A percentile compares a stretch with the other conserved stretches of the same genome.
These are phyloP conservation scores for Amiota communis DNA, from an alignment of 2,888 invertebrate species.

Conservation along the genomic window DNA sequence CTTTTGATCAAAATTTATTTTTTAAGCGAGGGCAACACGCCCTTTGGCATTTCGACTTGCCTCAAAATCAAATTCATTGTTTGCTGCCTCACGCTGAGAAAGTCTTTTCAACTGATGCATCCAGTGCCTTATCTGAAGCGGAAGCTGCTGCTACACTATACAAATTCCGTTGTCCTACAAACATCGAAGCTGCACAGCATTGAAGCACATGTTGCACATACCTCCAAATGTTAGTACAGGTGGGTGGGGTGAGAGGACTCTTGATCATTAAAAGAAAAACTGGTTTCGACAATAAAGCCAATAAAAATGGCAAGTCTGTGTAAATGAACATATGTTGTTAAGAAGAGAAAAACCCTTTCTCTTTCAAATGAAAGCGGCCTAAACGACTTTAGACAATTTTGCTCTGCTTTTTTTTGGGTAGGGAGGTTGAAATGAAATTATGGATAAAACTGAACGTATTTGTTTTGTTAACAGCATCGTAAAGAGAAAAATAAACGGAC, in stretches of 20 bases:
- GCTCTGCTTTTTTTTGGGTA: no score
- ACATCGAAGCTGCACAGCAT: background rate
- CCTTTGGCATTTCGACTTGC: conserved; percentile 17
- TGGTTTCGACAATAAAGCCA: conserved; percentile 47
- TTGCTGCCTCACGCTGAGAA: conserved; percentile 51
- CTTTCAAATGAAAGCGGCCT: conserved; percentile 61
- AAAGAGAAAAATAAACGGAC: no score
- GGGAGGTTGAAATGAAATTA: no score
- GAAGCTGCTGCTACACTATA: conserved; percentile 26
- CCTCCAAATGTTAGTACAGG: no score
- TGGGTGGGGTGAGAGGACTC: background rate
- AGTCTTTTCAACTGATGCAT: conserved; percentile 39
- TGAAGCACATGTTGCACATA: conserved; percentile 8
- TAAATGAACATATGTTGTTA: background rate
- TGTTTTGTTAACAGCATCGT: no score
- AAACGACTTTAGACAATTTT: conserved; percentile 25
- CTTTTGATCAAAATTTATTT: conserved; percentile 14
- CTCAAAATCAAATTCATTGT: conserved; percentile 57
- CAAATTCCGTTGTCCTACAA: conserved; percentile 28
- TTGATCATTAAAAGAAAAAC: conserved; percentile 42
- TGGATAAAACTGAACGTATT: no score
- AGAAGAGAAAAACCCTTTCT: conserved; percentile 54
- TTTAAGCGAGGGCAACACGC: conserved; percentile 22
- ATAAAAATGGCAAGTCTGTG: conserved; percentile 56
- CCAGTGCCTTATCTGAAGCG: conserved; percentile 26